Evolutionary conservation across 2,113 vertebrate genomes (phyloP).

Genomic region (Vulpes ferrilata): DNA sequence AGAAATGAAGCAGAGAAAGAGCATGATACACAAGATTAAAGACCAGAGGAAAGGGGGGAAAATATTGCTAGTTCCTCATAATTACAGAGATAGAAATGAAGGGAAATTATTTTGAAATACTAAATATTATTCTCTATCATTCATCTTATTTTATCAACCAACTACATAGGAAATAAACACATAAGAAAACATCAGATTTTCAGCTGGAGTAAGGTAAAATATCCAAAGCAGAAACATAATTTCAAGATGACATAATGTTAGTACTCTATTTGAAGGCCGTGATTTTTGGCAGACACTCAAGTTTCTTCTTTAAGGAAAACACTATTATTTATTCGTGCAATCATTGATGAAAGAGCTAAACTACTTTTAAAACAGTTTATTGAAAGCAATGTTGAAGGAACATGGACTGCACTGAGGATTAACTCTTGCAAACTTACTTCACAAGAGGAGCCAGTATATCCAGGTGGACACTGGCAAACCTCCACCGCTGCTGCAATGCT

Average conservation of each 20-base stretch:
- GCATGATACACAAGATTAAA: background rate
- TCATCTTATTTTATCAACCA: background rate
- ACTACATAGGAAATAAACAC: background rate
- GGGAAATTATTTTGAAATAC: background rate
- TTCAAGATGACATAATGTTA: background rate
- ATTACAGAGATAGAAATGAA: background rate
- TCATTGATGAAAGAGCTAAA: background rate
- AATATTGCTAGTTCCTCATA: background rate
- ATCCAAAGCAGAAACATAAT: background rate
- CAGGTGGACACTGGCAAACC: conserved; percentile 91
- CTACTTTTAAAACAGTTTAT: background rate
- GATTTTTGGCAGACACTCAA: background rate
- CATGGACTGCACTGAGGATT: background rate
- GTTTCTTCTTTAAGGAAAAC: background rate
- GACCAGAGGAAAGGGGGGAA: background rate
- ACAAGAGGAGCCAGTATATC: conserved; percentile 92
- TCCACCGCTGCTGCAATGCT: conserved; percentile 88
- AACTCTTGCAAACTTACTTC: conserved; percentile 88
- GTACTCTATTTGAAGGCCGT: background rate
- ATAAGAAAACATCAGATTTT: background rate
- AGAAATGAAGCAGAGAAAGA: conserved; percentile 18
- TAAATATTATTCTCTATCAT: background rate
- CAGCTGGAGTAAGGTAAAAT: background rate
- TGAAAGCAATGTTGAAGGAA: background rate
- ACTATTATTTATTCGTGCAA: background rate